Base-by-base conservation (phyloP, 1,140 invertebrate species). In the Atta colombica region DNA sequence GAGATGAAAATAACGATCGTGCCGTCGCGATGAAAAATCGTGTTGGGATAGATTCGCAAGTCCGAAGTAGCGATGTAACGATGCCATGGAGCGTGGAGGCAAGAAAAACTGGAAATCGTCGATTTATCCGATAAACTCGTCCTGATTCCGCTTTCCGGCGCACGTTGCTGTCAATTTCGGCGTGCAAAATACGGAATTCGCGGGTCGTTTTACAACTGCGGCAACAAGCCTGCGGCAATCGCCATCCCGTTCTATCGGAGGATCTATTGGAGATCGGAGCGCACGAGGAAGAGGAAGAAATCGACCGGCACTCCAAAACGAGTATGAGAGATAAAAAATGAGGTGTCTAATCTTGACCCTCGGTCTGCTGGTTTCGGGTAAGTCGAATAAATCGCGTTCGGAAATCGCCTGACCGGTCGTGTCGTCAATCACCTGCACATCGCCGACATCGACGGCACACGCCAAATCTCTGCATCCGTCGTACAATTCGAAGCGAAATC, bases 321-420 rank as follows among this genome's bases (percentile, higher is more conserved):
- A 91, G 87, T 91, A 91, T 91, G 90, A 91, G 71, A 88, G 77
- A 90, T 66, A 90, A 84, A 91, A 88, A 77, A 91, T 91, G 90
- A 91, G 86, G 89, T 85, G 90, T 88, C 85, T 90, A 91, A 78
- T 91, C 58, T 85, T 91, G 85, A 87, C 89, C 87, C 90, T 91
- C 60, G 74, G 77, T 86, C 75, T 91, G 61, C 90, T 91, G 82
- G 89, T 91, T 84, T 88, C 89, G 75, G 90, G 90, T 91, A 82
- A 91, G 90, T 78, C 61, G 60, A 53, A 66, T 51, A 51, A 49
- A 78, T 81, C 65, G 77, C 65, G 1, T 18, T 35, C 31, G 49
- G 35, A 77, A 61, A 77, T 61, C 65, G 31, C 25, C 25, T 8
- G 55, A 31, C 58, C 61, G 18, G 18, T 66, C 61, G 61, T 18